Conservation (phyloP, 2,888 invertebrate species). For the Lomographa bimaculata region DNA sequence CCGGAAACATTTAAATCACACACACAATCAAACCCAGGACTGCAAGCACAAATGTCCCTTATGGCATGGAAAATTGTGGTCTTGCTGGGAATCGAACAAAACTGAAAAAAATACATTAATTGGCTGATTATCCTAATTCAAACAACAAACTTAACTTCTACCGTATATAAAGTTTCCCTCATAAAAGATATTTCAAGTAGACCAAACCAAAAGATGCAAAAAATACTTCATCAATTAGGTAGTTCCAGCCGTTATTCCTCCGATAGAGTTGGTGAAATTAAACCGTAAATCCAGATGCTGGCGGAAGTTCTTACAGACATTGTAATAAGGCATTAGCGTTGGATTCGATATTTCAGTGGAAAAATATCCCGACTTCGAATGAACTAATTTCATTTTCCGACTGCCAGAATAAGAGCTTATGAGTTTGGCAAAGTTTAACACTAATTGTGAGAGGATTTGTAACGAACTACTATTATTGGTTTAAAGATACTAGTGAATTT, state of each 20-base stretch:
- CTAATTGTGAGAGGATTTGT: neutral
- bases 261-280: slow-evolving; percentile 32
- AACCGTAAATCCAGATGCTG: slow-evolving; percentile 35
- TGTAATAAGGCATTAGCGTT: slow-evolving; percentile 36
- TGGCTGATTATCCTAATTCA: no score
- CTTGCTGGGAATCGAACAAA: no score
- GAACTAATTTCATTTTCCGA: slow-evolving; percentile 22
- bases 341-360: slow-evolving; percentile 31
- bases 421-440: slow-evolving; percentile 5
- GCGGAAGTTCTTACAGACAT: slow-evolving; percentile 31
- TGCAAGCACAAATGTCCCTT: no score
- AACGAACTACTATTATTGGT: neutral
- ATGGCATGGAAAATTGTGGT: no score
- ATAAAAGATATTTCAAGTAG: no score
- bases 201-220: no score
- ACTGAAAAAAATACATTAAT: no score
- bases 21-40: no score
- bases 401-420: slow-evolving; percentile 9
- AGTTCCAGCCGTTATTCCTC: slow-evolving; percentile 14
- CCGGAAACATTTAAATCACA: no score
- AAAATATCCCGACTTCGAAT: slow-evolving; percentile 18
- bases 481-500: no score
- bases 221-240: slow-evolving; percentile 1
- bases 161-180: no score
- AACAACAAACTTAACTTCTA: no score